A percentile compares a stretch with the other conserved stretches of the same genome.
phyloP scores from a whole-genome alignment of 1,140 invertebrate genomes.

The Homalodisca vitripennis region DNA sequence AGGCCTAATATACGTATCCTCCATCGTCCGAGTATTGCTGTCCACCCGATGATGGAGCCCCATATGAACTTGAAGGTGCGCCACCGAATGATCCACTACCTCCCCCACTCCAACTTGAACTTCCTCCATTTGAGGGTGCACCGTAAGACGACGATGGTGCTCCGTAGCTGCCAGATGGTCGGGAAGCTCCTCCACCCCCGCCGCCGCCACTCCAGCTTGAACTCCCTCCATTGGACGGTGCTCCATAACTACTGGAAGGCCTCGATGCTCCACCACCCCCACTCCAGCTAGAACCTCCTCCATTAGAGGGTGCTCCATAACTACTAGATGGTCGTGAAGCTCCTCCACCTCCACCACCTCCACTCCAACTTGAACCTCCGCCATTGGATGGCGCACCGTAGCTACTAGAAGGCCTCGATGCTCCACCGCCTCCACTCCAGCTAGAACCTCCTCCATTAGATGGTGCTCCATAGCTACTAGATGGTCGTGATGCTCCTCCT shows the following conservation, averaged over 20 bases:
- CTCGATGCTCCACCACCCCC: conserved; percentile 33
- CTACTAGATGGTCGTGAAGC: conserved; percentile 18
- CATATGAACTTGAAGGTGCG: conserved; percentile 31
- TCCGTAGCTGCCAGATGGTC: conserved; percentile 32
- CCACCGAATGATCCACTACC: conserved; percentile 29
- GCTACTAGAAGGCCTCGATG: conserved; percentile 14
- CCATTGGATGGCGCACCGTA: conserved; percentile 30
- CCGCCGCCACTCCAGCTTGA: conserved; percentile 12
- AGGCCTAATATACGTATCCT: too few relatives aligned
- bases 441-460: conserved; percentile 1
- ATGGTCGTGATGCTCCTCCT: conserved; percentile 33
- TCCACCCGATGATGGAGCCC: conserved; percentile 31
- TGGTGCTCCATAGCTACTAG: conserved; percentile 32
- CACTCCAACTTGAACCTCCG: conserved; percentile 25
- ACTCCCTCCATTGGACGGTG: conserved; percentile 25
- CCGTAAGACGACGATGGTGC: conserved; percentile 24
- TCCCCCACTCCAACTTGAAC: conserved; percentile 4
- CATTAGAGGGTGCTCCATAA: conserved; percentile 33
- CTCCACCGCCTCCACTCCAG: neutral
- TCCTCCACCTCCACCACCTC: conserved; percentile 32
- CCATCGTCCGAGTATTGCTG: conserved; percentile 37
- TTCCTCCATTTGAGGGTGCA: conserved; percentile 14
- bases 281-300: conserved; percentile 30
- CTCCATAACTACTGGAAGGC: conserved; percentile 32
- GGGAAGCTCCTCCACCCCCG: conserved; percentile 29